Base-by-base conservation (phyloP, 2,888 invertebrate species). In the Cryptocheilus praepositus region DNA sequence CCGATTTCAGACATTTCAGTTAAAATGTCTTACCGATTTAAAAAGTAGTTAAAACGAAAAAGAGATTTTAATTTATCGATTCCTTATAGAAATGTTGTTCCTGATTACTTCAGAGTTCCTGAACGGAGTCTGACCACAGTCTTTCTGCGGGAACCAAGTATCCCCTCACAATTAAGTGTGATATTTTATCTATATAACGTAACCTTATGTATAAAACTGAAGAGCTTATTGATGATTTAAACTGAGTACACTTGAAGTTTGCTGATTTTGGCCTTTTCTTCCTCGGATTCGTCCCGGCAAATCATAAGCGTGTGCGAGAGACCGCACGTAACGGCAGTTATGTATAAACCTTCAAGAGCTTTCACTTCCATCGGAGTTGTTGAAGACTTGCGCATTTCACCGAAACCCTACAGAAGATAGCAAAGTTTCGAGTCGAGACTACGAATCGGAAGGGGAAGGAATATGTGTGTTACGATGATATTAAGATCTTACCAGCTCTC, bases 341-440 rank as follows among this genome's bases (percentile, higher is more conserved):
- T 92, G 89, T 94, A 94, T 68, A 95, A 90, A 44, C 94, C 94
- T 62, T 94, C 93, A 90, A 95, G 90, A 69, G 92, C 92, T 58
- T 91, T 92, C 79, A 97, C 96, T 90, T 98, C 98, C 89, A 95
- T 95, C 21, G 98, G 97, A 36, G 92, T 92, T 0, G 96, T 94
- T 1, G 96, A 94, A 0, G 97, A 96, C 85, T 96, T 97, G 81
- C 94, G 94, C 83, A 95, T 93, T 79, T 97, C 97, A 0, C 98
- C 98, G 71, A 95, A 93, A 70, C 97, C 97, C 95, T 95, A 0
- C 21, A 67, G 65, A 49, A 4, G 1, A 49, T 49, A 18, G 16
- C 49, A 49, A 11, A 49, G 7, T 16, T 49, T 49, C 11, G 0
- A 15, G 4, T 18, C 15, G 49, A 46, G 43, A 18, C 7, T 28